Evolutionary conservation across 92 coral and sea anemone genomes (phyloP).

Genomic region (Palythoa caribaeorum): DNA sequence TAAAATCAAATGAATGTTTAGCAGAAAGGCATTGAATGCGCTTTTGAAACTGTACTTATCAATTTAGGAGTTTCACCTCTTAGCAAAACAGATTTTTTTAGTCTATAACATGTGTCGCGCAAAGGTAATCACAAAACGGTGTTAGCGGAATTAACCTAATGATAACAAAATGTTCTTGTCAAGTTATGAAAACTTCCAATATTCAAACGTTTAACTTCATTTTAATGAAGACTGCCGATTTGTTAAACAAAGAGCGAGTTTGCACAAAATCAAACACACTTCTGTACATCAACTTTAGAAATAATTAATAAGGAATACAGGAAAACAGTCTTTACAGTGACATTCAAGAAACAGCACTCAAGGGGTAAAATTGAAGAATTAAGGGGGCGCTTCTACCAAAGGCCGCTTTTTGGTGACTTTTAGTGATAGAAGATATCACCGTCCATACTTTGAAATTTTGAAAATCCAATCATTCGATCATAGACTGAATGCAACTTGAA

Average conservation of each 20-base stretch:
- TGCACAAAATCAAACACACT: neutral
- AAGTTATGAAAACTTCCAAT: neutral
- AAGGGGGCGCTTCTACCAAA: too few relatives aligned
- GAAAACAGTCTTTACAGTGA: too few relatives aligned
- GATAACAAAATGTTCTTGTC: neutral
- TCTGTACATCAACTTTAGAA: too few relatives aligned
- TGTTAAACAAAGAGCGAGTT: neutral
- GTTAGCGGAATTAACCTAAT: neutral
- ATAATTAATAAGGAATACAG: too few relatives aligned
- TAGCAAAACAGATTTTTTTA: neutral
- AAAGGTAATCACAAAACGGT: constrained; percentile 39
- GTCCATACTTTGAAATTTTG: too few relatives aligned
- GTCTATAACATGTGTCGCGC: neutral
- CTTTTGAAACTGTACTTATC: neutral
- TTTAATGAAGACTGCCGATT: neutral
- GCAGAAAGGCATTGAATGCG: constrained; percentile 41
- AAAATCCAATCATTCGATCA: too few relatives aligned
- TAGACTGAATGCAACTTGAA: too few relatives aligned
- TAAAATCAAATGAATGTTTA: neutral
- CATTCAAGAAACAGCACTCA: too few relatives aligned
- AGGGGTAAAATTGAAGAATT: too few relatives aligned
- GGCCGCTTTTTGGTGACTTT: too few relatives aligned
- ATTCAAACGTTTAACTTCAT: neutral
- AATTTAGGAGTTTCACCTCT: neutral
- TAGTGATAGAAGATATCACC: too few relatives aligned